phyloP scores from a whole-genome alignment of 2,888 invertebrate genomes.

The Thysanoteuthis rhombus region DNA sequence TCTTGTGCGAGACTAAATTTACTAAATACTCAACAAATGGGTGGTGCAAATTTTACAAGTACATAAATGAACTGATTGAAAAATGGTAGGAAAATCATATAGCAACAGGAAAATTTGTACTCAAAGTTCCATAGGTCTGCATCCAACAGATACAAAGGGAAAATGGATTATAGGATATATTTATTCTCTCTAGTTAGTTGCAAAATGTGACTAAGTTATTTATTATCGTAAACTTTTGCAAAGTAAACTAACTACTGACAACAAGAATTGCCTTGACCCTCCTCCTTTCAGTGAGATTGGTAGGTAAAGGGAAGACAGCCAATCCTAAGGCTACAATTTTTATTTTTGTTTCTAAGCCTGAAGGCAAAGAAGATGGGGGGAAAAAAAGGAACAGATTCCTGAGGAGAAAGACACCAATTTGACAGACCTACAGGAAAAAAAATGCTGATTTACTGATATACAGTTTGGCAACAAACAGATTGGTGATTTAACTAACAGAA shows the following conservation, averaged over 20 bases:
- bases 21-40: too few relatives aligned
- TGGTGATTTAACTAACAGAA: background rate
- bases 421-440: background rate
- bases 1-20: too few relatives aligned
- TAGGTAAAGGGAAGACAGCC: background rate
- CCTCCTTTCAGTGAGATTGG: background rate
- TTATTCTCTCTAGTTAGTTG: too few relatives aligned
- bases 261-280: background rate
- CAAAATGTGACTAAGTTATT: too few relatives aligned
- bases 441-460: background rate
- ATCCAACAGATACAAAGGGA: too few relatives aligned
- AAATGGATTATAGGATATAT: too few relatives aligned
- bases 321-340: background rate
- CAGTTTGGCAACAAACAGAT: background rate
- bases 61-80: too few relatives aligned
- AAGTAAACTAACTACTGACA: background rate
- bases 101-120: too few relatives aligned
- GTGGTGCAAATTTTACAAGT: too few relatives aligned
- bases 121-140: too few relatives aligned
- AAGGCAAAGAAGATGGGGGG: background rate
- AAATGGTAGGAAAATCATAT: too few relatives aligned
- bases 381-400: background rate
- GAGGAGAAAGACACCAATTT: background rate
- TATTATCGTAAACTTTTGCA: too few relatives aligned
- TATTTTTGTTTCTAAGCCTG: background rate